These are phyloP conservation scores for Xiphophorus hellerii DNA, from an alignment of 2,113 vertebrate species.

Conservation along the genomic window DNA sequence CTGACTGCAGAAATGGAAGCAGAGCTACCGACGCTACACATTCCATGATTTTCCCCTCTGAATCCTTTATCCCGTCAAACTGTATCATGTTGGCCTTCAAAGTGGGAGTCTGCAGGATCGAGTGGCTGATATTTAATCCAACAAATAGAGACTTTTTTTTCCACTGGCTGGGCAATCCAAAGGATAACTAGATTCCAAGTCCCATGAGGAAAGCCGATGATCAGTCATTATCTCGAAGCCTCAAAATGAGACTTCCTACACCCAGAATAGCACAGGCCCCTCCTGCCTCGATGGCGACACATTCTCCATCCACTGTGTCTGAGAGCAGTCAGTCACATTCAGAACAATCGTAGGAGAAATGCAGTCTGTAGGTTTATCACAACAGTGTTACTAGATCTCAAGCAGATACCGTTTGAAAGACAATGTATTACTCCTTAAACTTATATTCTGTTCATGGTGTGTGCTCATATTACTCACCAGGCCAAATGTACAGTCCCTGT, in stretches of 20 bases:
- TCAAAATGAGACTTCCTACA: slow-evolving; percentile 73
- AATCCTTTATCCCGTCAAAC: slow-evolving; percentile 64
- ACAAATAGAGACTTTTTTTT: slow-evolving; percentile 62
- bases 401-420: slow-evolving; percentile 75
- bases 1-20: slow-evolving; percentile 53
- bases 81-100: slow-evolving; percentile 70
- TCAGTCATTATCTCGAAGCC: slow-evolving; percentile 71
- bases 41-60: slow-evolving; percentile 71
- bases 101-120: slow-evolving; percentile 72
- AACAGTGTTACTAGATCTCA: slow-evolving; percentile 81
- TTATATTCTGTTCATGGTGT: slow-evolving; percentile 81
- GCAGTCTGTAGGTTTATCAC: slow-evolving; percentile 66
- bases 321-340: slow-evolving; percentile 59
- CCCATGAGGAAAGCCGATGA: slow-evolving; percentile 70
- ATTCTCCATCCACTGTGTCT: slow-evolving; percentile 68
- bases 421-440: slow-evolving; percentile 80
- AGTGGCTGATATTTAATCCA: slow-evolving; percentile 76
- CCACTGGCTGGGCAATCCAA: slow-evolving; percentile 69
- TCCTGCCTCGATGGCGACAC: slow-evolving; percentile 67
- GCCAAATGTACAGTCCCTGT: slow-evolving; percentile 88
- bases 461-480: slow-evolving; percentile 84
- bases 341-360: slow-evolving; percentile 62
- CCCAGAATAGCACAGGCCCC: slow-evolving; percentile 73
- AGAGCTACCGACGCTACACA: slow-evolving; percentile 56
- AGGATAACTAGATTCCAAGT: slow-evolving; percentile 74